phyloP scores from a whole-genome alignment of 92 coral and sea anemone species.

The Bergia puertoricense region DNA sequence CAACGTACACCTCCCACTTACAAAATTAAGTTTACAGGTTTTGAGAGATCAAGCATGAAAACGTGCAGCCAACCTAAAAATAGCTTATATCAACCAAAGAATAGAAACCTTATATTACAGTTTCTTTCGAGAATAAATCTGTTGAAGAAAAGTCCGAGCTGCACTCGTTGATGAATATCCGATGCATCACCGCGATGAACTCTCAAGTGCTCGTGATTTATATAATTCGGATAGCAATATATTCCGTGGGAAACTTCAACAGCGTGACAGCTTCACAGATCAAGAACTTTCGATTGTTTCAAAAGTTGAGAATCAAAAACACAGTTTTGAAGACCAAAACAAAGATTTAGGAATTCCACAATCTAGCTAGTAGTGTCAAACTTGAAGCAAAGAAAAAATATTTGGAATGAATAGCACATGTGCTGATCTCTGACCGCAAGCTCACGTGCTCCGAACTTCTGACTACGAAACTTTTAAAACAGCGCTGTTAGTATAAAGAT shows the following conservation, averaged over 20 bases:
- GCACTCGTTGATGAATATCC: neutral
- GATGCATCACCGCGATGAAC: neutral
- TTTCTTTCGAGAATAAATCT: neutral
- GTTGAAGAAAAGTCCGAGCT: neutral
- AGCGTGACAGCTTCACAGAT: slow-evolving; percentile 22
- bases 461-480: neutral
- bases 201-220: neutral
- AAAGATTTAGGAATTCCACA: neutral
- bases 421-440: slow-evolving; percentile 26
- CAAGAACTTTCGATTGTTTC: slow-evolving; percentile 26
- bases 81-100: neutral
- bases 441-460: slow-evolving; percentile 27
- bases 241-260: slow-evolving; percentile 30
- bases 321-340: slow-evolving; percentile 25
- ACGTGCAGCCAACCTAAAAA: slow-evolving; percentile 35
- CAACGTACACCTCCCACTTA: slow-evolving; percentile 4
- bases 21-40: neutral
- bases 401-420: neutral
- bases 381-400: neutral
- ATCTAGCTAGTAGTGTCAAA: neutral
- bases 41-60: slow-evolving; percentile 29
- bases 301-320: slow-evolving; percentile 32
- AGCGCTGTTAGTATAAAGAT: neutral
- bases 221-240: neutral
- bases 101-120: neutral